These are phyloP conservation scores for Pteromalus puparum DNA, from an alignment of 1,140 invertebrate species.

Conservation along the genomic window DNA sequence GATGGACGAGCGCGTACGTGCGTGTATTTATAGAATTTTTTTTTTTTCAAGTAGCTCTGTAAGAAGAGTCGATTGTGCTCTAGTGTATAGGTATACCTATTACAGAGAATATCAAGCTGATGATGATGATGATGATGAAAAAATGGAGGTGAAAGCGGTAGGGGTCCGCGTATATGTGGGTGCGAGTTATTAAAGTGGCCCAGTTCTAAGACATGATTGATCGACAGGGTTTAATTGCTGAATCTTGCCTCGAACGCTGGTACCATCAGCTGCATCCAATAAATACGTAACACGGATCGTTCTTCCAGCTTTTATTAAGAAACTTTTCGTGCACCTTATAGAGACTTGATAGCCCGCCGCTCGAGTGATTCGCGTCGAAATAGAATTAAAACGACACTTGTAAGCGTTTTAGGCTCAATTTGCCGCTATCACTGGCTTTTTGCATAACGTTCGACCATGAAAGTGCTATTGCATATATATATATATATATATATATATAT, in stretches of 20 bases:
- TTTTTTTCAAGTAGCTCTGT: too few species aligned
- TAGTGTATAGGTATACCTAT: too few species aligned
- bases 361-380: too few species aligned
- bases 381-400: background rate
- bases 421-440: conserved; percentile 6
- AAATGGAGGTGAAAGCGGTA: background rate
- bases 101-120: background rate
- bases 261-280: too few species aligned
- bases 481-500: background rate
- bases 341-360: too few species aligned
- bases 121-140: background rate
- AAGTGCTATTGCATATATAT: background rate
- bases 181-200: background rate
- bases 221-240: background rate
- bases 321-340: too few species aligned
- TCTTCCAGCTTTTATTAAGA: too few species aligned
- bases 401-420: background rate
- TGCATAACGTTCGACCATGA: conserved; percentile 32
- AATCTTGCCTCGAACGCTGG: background rate
- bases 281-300: too few species aligned
- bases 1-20: background rate
- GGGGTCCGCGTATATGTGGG: background rate
- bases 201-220: conserved; percentile 26
- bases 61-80: too few species aligned
- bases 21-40: background rate